phyloP scores from a whole-genome alignment of 2,113 vertebrate species.

The Dunckerocampus dactyliophorus region DNA sequence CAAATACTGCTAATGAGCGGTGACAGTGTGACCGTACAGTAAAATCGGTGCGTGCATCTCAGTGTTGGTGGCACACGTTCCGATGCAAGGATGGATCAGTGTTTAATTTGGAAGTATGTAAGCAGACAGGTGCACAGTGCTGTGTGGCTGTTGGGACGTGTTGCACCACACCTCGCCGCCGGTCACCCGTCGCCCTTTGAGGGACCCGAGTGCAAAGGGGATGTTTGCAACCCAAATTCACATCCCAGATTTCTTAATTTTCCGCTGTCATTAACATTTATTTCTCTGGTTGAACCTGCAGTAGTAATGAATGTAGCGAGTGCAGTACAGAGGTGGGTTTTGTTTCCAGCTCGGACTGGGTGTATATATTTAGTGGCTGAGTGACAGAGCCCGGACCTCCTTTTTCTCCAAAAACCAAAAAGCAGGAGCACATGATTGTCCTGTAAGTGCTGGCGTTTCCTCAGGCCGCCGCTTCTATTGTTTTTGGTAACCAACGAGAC shows the following conservation, averaged over 20 bases:
- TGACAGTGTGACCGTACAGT: background rate
- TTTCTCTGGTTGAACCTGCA: background rate
- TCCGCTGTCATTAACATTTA: background rate
- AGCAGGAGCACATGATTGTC: constrained; percentile 12
- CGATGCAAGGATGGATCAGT: background rate
- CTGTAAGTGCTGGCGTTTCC: constrained; percentile 9
- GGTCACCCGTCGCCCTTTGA: background rate
- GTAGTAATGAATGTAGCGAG: background rate
- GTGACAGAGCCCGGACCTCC: constrained; percentile 37
- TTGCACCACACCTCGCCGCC: background rate
- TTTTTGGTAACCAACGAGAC: constrained; percentile 44
- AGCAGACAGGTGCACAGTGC: background rate
- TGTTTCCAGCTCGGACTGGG: constrained; percentile 7
- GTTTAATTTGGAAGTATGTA: background rate
- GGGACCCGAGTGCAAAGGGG: background rate
- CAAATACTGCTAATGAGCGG: background rate
- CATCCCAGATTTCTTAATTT: background rate
- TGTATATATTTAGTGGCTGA: constrained; percentile 39
- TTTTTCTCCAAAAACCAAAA: constrained; percentile 31
- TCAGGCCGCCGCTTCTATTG: constrained; percentile 27
- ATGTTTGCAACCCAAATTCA: background rate
- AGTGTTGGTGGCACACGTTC: background rate
- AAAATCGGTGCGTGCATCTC: background rate
- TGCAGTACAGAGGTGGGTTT: constrained; percentile 3
- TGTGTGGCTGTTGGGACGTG: background rate